Base-by-base conservation (phyloP, 2,797 vertebrate species). In the Dallia pectoralis region DNA sequence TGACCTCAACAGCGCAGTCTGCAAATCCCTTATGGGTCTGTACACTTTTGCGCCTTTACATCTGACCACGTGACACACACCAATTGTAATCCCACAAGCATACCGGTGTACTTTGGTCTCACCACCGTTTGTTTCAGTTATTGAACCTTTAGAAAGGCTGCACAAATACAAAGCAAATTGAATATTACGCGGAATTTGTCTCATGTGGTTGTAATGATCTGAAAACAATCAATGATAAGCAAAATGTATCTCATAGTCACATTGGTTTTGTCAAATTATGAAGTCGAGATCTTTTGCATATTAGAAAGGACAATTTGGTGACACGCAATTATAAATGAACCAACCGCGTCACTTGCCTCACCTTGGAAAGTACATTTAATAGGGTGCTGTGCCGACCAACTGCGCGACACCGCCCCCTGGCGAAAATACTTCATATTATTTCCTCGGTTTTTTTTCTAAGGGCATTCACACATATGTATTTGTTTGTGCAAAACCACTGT, bases 331-430 rank as follows among this genome's bases (percentile, higher is more conserved):
- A 59, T 25, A 25, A 59, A 25, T 59, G 22, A 4, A 12, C 53
- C 22, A 27, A 32, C 15, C 25, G 15, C 61, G 1, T 19, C 30
- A 8, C 12, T 14, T 18, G 4, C 30, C 1, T 3, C 30, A 36
- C 40, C 40, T 29, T 69, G 18, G 19, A 69, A 30, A 16, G 27
- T 69, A 11, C 7, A n/a, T 4, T 69, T 51, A 9, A 69, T 19
- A n/a, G 40, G 22, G 29, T 69, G 67, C 27, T 8, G 29, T 18
- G 29, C 67, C 27, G 48, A 69, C 69, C 74, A 69, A 82, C 84
- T 89, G 87, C 85, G 84, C 87, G 82, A 81, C 88, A 78, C 83
- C 89, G 90, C 84, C 90, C 84, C 84, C 90, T 87, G 80, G 87
- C 86, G 91, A 88, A 69, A 22, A 19, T 33, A 1, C 1, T 30